Evolutionary conservation across 2,888 invertebrate genomes (phyloP).

Genomic region (Meiosimyza decipiens): DNA sequence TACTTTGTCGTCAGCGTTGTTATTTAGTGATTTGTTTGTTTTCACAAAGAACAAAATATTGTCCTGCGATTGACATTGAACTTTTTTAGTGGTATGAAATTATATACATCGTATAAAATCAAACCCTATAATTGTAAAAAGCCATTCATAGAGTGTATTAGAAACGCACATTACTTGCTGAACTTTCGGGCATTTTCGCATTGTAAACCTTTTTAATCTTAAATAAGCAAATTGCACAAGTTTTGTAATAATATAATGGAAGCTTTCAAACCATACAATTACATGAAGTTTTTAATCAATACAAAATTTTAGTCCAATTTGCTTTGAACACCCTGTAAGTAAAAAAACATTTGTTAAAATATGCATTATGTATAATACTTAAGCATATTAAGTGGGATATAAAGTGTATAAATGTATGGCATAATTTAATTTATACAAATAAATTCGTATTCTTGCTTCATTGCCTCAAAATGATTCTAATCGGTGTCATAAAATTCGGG

Average conservation of each 20-base stretch:
- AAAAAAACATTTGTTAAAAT: constrained; percentile 6
- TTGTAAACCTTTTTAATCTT: too few species aligned
- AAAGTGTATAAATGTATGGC: constrained; percentile 30
- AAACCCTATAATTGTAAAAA: background rate
- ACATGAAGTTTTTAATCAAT: too few species aligned
- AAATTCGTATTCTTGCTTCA: constrained; percentile 51
- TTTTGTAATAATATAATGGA: too few species aligned
- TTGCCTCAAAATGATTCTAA: constrained; percentile 55
- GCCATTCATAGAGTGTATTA: background rate
- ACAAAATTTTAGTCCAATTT: too few species aligned
- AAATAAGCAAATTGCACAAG: too few species aligned
- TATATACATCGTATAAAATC: constrained; percentile 4
- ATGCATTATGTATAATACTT: constrained; percentile 25
- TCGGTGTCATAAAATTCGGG: constrained; percentile 53
- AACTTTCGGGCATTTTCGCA: too few species aligned
- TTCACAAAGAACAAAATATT: constrained; percentile 44
- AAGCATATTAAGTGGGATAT: background rate
- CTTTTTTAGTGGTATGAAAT: constrained; percentile 47
- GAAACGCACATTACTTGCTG: too few species aligned
- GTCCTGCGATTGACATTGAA: constrained; percentile 46
- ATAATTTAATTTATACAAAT: constrained; percentile 57
- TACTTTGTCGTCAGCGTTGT: constrained; percentile 14
- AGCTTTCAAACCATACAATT: too few species aligned
- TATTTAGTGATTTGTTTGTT: background rate
- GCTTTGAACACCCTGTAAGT: background rate